Conservation (phyloP, 1,140 invertebrate genomes). For the Ceratosolen solmsi region DNA sequence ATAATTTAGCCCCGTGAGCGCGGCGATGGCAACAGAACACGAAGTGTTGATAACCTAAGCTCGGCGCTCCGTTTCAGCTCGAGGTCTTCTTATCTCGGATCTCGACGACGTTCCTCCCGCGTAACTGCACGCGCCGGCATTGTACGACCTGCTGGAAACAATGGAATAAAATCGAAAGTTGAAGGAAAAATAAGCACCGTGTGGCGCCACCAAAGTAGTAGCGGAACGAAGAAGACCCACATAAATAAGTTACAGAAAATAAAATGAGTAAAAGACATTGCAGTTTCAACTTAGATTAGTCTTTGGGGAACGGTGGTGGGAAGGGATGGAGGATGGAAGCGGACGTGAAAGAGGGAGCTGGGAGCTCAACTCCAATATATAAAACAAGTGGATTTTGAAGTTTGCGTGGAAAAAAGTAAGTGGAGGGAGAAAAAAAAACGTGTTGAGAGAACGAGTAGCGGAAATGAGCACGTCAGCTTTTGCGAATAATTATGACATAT, state of each 20-base stretch:
- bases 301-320: background rate
- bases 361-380: too few species aligned
- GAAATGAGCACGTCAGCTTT: too few species aligned
- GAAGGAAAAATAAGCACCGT: background rate
- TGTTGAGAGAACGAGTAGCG: background rate
- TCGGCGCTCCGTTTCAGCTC: background rate
- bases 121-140: background rate
- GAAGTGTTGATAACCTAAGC: slow-evolving; percentile 55
- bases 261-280: slow-evolving; percentile 26
- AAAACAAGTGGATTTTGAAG: slow-evolving; percentile 9
- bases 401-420: slow-evolving; percentile 3
- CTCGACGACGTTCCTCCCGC: background rate
- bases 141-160: background rate
- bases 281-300: slow-evolving; percentile 45
- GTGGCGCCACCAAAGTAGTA: background rate
- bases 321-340: background rate
- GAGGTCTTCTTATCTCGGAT: slow-evolving; percentile 3
- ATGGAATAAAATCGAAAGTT: slow-evolving; percentile 40
- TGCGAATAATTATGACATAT: too few species aligned
- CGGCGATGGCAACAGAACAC: slow-evolving; percentile 56
- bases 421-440: background rate
- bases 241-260: slow-evolving; percentile 41
- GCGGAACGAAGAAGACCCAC: background rate
- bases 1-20: slow-evolving; percentile 67
- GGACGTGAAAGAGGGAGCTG: background rate